phyloP scores from a whole-genome alignment of 2,888 invertebrate species.

The Hirtodrosophila histrioides region DNA sequence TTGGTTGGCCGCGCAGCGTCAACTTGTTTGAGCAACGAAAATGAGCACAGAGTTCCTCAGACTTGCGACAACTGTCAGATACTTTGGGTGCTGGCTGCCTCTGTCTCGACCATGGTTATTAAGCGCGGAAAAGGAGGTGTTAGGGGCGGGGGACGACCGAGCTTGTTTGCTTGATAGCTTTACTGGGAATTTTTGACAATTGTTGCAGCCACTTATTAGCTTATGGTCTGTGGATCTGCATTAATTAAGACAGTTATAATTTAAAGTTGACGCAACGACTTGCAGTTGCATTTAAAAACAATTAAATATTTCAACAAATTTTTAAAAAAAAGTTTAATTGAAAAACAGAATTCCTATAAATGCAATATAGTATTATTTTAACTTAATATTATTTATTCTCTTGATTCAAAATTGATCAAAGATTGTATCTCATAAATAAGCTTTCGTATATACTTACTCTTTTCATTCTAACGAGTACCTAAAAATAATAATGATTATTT shows the following conservation, averaged over 20 bases:
- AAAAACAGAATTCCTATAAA: too few species aligned
- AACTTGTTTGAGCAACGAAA: slow-evolving; percentile 60
- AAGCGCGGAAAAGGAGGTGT: neutral
- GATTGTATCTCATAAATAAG: too few species aligned
- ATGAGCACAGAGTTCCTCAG: slow-evolving; percentile 41
- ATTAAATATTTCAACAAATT: too few species aligned
- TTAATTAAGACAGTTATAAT: neutral
- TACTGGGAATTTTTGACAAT: slow-evolving; percentile 28
- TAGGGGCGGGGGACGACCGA: slow-evolving; percentile 6
- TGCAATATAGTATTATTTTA: too few species aligned
- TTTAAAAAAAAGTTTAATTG: too few species aligned
- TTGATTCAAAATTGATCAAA: too few species aligned
- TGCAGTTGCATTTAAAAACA: too few species aligned
- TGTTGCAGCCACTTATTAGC: slow-evolving; percentile 56
- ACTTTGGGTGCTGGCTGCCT: slow-evolving; percentile 50
- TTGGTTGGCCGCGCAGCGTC: slow-evolving; percentile 55
- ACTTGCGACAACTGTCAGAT: slow-evolving; percentile 21
- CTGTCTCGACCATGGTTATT: neutral
- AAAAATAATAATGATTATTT: too few species aligned
- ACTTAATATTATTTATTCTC: too few species aligned
- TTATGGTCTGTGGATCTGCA: slow-evolving; percentile 15
- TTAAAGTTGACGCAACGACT: too few species aligned
- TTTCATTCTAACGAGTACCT: too few species aligned
- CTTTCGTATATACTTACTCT: too few species aligned
- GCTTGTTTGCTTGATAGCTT: slow-evolving; percentile 38